Conservation (phyloP, 2,888 invertebrate species). For the Epistrophella euchroma region DNA sequence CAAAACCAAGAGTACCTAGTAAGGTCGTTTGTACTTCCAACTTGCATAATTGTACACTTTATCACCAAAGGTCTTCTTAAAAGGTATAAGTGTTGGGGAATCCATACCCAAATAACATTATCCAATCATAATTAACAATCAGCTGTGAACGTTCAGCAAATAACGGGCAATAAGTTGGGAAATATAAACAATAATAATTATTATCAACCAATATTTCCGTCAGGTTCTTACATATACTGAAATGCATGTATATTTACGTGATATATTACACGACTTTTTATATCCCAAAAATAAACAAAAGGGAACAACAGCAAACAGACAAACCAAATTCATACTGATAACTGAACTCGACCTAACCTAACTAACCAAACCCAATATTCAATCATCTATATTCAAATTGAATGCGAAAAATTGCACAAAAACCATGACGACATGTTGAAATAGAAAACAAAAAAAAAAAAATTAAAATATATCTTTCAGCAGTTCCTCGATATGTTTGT, state of each 20-base stretch:
- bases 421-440: slow-evolving; percentile 54
- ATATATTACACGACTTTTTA: slow-evolving; percentile 57
- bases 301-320: slow-evolving; percentile 9
- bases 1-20: too few relatives aligned
- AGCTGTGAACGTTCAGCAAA: slow-evolving; percentile 40
- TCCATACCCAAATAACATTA: slow-evolving; percentile 3
- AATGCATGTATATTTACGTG: slow-evolving; percentile 50
- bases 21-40: too few relatives aligned
- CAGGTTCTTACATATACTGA: slow-evolving; percentile 10
- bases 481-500: slow-evolving; percentile 18
- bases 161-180: slow-evolving; percentile 34
- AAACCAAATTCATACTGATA: slow-evolving; percentile 2
- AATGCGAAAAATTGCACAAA: slow-evolving; percentile 65
- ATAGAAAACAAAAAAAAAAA: background rate
- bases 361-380: slow-evolving; percentile 1
- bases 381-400: slow-evolving; percentile 21
- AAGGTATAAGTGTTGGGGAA: background rate
- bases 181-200: slow-evolving; percentile 49
- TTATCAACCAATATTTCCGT: slow-evolving; percentile 20
- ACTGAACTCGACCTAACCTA: slow-evolving; percentile 21
- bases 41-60: too few relatives aligned
- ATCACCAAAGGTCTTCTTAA: too few relatives aligned
- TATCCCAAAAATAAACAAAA: slow-evolving; percentile 14
- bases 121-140: slow-evolving; percentile 56
- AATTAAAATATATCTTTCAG: background rate